Base-by-base conservation (phyloP, 2,888 invertebrate genomes). In the Morpho helenor region DNA sequence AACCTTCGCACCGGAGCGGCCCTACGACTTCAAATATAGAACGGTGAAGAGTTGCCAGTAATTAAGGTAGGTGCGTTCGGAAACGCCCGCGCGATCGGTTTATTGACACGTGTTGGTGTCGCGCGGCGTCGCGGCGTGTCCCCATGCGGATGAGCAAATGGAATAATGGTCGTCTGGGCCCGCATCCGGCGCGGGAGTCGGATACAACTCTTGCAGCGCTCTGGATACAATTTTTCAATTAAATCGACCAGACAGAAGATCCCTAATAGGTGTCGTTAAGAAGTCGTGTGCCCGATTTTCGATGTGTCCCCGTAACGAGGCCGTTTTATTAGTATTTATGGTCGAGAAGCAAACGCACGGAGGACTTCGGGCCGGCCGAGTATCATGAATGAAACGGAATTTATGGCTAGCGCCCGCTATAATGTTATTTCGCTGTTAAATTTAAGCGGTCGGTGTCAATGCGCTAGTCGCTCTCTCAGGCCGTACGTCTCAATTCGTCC, bases 181-280 rank as follows among this genome's bases (percentile, higher is more conserved):
- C 89, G 90, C 90, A 89, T 90, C 90, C 90, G 89, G 81, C 85
- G 82, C 84, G 79, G 77, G 78, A 83, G 76, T 85, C 86, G 87
- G 87, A 87, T 87, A 84, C 88, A 80, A 85, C 87, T 87, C 88
- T 84, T 84, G 87, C 86, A 86, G 76, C 82, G 84, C 82, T 80
- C 84, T 84, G 82, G 84, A 87, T 88, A 90, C 89, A 90, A 90
- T 90, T 90, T 90, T 90, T 89, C 90, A 89, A 90, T 90, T 90
- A 89, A 86, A 87, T 80, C 82, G 80, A 83, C 87, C 87, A 87
- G 89, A 89, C 89, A 85, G 80, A 87, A 86, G 87, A 87, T 86
- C 87, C 86, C 84, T 89, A 90, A 89, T 90, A 88, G 89, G 89
- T 89, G 88, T 87, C 86, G 88, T 89, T 89, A 89, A 89, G 87